Evolutionary conservation across 2,113 vertebrate genomes (phyloP).

Genomic region (Cyprinodon brontotheroides): DNA sequence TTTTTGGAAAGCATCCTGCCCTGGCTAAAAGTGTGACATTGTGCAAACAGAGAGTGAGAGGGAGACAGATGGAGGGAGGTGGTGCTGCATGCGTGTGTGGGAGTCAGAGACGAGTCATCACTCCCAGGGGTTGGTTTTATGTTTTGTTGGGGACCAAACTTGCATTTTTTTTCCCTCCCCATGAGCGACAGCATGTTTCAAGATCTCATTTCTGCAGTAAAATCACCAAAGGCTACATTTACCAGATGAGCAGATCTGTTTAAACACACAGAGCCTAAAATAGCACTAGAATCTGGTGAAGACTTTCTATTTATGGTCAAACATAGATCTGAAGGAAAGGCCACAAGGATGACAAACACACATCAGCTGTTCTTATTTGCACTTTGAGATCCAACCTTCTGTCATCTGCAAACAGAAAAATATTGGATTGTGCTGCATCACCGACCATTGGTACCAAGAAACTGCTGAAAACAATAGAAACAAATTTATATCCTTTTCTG

Average conservation of each 20-base stretch:
- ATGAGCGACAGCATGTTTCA: neutral
- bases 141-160: neutral
- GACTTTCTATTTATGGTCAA: neutral
- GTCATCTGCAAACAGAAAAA: neutral
- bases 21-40: slow-evolving; percentile 19
- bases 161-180: neutral
- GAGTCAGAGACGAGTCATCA: slow-evolving; percentile 25
- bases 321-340: neutral
- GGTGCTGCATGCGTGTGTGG: slow-evolving; percentile 8
- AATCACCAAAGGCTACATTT: neutral
- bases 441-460: neutral
- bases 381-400: slow-evolving; percentile 1
- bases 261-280: neutral
- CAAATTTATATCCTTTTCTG: too few relatives aligned
- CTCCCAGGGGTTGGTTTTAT: slow-evolving; percentile 9
- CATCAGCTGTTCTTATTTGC: neutral
- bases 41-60: slow-evolving; percentile 30
- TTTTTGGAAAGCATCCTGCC: slow-evolving; percentile 12
- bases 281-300: neutral
- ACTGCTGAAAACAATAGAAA: neutral
- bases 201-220: neutral
- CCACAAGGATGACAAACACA: neutral
- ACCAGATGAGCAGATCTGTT: neutral
- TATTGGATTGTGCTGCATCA: neutral
- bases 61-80: slow-evolving; percentile 39